Percentiles rank a stretch among this genome's conserved stretches.
phyloP scores from a whole-genome alignment of 2,888 invertebrate genomes.

The Cerastis leucographa region DNA sequence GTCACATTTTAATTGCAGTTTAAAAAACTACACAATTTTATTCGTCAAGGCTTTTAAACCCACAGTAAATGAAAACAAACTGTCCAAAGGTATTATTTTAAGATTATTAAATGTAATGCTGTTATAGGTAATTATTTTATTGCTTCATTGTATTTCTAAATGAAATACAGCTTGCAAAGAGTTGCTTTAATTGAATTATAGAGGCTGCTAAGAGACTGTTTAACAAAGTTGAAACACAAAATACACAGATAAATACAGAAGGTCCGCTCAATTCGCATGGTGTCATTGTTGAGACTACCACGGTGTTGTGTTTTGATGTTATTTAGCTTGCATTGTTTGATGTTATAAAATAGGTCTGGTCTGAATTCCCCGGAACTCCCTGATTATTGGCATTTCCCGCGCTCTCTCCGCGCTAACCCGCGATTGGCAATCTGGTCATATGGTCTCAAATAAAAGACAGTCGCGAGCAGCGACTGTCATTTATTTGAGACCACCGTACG shows the following conservation, averaged over 20 bases:
- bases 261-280: background rate
- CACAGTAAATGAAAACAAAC: background rate
- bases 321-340: too few species aligned
- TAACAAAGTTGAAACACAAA: background rate
- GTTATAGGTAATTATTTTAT: conserved; percentile 25
- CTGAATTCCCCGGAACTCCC: too few species aligned
- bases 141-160: conserved; percentile 17
- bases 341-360: too few species aligned
- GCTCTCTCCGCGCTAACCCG: too few species aligned
- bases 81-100: background rate
- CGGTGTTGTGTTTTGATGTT: too few species aligned
- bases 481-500: background rate
- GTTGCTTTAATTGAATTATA: conserved; percentile 46
- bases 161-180: conserved; percentile 24
- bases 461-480: too few species aligned
- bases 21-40: conserved; percentile 9
- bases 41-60: background rate
- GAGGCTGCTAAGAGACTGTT: conserved; percentile 11
- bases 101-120: conserved; percentile 5
- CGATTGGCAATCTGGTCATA: too few species aligned
- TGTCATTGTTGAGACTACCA: too few species aligned
- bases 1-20: background rate
- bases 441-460: too few species aligned
- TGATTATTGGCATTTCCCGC: too few species aligned
- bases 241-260: background rate